Conservation (phyloP, 2,888 invertebrate species). For the Amiota mariae region DNA sequence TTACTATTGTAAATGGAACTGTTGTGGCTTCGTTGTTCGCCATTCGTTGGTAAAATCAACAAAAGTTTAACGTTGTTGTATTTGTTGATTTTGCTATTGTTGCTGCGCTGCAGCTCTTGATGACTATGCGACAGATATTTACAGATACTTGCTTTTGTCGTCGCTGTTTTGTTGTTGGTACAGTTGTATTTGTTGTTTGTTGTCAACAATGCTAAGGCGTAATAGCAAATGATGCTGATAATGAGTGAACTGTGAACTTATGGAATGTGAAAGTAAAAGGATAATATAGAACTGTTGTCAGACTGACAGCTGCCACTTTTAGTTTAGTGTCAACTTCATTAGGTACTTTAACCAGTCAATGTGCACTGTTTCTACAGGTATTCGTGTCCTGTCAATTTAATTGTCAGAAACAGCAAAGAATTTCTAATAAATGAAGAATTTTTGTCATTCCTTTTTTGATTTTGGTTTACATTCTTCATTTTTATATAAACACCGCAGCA, state of each 20-base stretch:
- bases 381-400: too few species aligned
- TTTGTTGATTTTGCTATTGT: neutral
- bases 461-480: neutral
- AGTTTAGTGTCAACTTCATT: too few species aligned
- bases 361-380: too few species aligned
- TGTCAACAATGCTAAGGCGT: neutral
- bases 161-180: neutral
- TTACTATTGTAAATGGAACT: slow-evolving; percentile 3
- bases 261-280: too few species aligned
- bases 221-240: slow-evolving; percentile 11
- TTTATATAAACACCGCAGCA: neutral
- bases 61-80: slow-evolving; percentile 9
- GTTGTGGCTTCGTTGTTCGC: neutral
- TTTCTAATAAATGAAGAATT: slow-evolving; percentile 14
- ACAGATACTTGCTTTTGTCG: neutral
- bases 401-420: neutral
- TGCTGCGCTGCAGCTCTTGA: neutral
- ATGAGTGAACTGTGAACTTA: neutral
- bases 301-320: too few species aligned
- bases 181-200: neutral
- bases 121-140: too few species aligned
- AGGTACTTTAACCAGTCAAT: too few species aligned
- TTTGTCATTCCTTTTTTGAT: neutral
- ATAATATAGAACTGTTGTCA: too few species aligned
- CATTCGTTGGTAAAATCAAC: neutral